Evolutionary conservation across 2,797 vertebrate species (phyloP), one percentile per base, ranked within the genome.

Genomic region (Sphenodon punctatus): DNA sequence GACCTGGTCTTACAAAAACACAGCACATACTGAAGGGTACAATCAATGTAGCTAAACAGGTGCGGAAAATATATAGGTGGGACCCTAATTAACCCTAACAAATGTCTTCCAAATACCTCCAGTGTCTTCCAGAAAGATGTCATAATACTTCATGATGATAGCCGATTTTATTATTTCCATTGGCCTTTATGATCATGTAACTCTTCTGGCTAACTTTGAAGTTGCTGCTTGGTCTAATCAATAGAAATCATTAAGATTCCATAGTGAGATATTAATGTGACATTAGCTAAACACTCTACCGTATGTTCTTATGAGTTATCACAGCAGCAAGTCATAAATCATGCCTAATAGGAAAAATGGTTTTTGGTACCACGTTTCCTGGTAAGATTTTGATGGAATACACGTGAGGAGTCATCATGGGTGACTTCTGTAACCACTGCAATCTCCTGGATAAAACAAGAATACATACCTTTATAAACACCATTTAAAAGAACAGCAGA

Each of bases 361-460:
- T 46, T 68, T 78, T 67, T 20, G 41, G 65, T 15, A 82, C 67
- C 55, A 81, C 46, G 70, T 80, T 69, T 39, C 72, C 69, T 72
- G 0, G 0, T 80, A 88, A 86, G 69, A 78, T 80, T 73, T 94
- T 93, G 76, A 91, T 93, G 80, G 85, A 92, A 91, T 94, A 46
- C 43, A 63, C 68, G 59, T 69, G 59, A 72, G 92, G 88, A 91
- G 88, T 88, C 70, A 91, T 65, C 58, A 45, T 75, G 81, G 87
- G 78, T 49, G 65, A 65, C 67, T 61, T 64, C 48, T 82, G 78
- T 23, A 91, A 78, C 70, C 86, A 48, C 17, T 89, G 93, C 81
- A 81, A 63, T 88, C 91, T 92, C 88, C 78, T 87, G 51, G 93
- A 91, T 75, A 53, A 83, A 87, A 46, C 27, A 64, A 10, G n/a